Conservation (phyloP, 1,140 invertebrate genomes). For the Tetragonula clypearis region DNA sequence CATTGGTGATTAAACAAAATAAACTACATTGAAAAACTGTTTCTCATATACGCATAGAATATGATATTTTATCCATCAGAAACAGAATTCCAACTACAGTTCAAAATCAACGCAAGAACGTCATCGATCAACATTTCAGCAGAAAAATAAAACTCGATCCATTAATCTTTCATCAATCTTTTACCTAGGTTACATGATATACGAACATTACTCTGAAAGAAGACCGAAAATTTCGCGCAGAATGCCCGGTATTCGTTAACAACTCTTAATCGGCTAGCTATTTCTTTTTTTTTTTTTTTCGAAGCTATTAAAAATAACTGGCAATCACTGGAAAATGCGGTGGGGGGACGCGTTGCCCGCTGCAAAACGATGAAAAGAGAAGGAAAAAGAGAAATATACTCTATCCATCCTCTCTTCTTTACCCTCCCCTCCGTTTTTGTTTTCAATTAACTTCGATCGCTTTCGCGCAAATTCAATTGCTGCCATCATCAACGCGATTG, state of each 20-base stretch:
- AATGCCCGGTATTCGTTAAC: not conserved
- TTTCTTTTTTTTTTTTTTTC: not conserved
- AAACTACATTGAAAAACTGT: too few species aligned
- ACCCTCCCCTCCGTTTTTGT: not conserved
- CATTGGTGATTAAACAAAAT: too few species aligned
- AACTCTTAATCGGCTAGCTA: not conserved
- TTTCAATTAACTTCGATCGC: constrained; percentile 40
- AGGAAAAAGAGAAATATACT: not conserved
- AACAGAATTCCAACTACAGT: not conserved
- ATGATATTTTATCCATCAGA: too few species aligned
- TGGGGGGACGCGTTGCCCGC: not conserved
- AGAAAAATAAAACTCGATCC: not conserved
- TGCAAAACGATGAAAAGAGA: not conserved
- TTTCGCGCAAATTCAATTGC: constrained; percentile 40
- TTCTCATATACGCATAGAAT: too few species aligned
- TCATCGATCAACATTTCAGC: not conserved
- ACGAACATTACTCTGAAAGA: not conserved
- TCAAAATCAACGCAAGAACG: not conserved
- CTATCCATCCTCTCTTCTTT: not conserved
- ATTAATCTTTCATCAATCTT: too few species aligned
- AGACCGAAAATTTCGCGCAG: not conserved
- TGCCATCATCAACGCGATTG: constrained; percentile 35
- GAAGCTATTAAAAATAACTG: constrained; percentile 31
- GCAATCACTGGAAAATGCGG: constrained; percentile 28
- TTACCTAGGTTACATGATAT: too few species aligned